A percentile compares a stretch with the other conserved stretches of the same genome.
Conservation (phyloP, 2,797 vertebrate species). For the Limnodromus scolopaceus region DNA sequence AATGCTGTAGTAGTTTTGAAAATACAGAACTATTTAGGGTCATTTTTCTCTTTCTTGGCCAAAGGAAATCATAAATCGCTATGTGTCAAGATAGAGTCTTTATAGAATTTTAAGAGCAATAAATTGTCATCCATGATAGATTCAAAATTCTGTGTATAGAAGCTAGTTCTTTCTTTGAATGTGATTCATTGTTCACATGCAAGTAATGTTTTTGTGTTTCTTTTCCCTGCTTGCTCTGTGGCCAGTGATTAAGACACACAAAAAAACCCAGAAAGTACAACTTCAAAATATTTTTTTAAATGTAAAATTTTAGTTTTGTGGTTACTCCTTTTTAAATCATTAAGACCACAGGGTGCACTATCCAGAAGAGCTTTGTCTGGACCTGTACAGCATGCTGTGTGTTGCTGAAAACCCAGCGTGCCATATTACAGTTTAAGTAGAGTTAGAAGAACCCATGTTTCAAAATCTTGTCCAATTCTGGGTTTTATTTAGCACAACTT, state of each 20-base stretch:
- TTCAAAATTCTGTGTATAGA: slow-evolving; percentile 23
- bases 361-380: not conserved
- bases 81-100: slow-evolving; percentile 19
- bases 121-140: slow-evolving; percentile 40
- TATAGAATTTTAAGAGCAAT: slow-evolving; percentile 63
- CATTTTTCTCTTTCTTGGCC: slow-evolving; percentile 63
- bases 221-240: not conserved
- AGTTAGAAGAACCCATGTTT: not conserved
- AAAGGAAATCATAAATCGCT: slow-evolving; percentile 53
- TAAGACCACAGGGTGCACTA: not conserved
- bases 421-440: not conserved
- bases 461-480: not conserved
- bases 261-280: not conserved
- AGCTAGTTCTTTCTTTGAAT: slow-evolving; percentile 32
- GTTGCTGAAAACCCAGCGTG: not conserved
- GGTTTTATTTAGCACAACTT: not conserved
- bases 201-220: not conserved
- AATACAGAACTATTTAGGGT: slow-evolving; percentile 13
- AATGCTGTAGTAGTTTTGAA: slow-evolving; percentile 33
- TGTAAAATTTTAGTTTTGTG: not conserved
- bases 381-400: not conserved
- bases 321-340: not conserved
- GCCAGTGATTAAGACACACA: not conserved
- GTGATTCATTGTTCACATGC: slow-evolving; percentile 6
- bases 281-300: not conserved